A percentile compares a stretch with the other conserved stretches of the same genome.
phyloP scores from a whole-genome alignment of 2,797 vertebrate species.

The Sciaenops ocellatus region DNA sequence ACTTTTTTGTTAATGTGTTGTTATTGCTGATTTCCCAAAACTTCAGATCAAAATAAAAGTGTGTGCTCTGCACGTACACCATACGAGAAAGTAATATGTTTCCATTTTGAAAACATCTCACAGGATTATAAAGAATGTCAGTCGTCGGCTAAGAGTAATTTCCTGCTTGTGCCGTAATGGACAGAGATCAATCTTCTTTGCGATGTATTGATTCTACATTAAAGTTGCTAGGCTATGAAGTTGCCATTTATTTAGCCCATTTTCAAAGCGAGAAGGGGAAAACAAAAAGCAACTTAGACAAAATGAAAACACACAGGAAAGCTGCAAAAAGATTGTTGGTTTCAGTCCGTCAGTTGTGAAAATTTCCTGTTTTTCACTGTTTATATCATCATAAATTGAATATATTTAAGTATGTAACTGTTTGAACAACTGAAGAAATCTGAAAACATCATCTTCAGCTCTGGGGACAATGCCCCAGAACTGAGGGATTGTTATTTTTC shows the following conservation, averaged over 20 bases:
- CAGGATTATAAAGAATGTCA: background rate
- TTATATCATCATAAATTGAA: background rate
- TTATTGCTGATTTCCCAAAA: slow-evolving; percentile 31
- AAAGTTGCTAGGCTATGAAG: slow-evolving; percentile 24
- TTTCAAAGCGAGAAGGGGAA: background rate
- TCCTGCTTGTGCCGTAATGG: slow-evolving; percentile 1
- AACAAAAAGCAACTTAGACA: slow-evolving; percentile 7
- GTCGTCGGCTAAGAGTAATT: background rate
- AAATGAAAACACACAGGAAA: background rate
- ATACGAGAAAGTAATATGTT: background rate
- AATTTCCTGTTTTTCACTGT: background rate
- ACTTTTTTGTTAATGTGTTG: slow-evolving; percentile 1
- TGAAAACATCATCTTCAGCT: too few relatives aligned
- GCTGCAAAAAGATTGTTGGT: background rate
- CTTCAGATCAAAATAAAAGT: background rate
- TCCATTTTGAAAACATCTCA: slow-evolving; percentile 12
- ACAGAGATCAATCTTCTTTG: slow-evolving; percentile 6
- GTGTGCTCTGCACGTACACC: background rate
- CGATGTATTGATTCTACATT: slow-evolving; percentile 34
- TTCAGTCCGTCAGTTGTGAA: background rate
- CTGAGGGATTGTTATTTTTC: too few relatives aligned
- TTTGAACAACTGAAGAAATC: background rate
- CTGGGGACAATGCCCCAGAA: too few relatives aligned
- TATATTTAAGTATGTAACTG: background rate
- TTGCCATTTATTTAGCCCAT: slow-evolving; percentile 21